Evolutionary conservation across 2,113 vertebrate genomes (phyloP), one percentile per base, ranked within the genome.

Genomic region (Cinclus cinclus): DNA sequence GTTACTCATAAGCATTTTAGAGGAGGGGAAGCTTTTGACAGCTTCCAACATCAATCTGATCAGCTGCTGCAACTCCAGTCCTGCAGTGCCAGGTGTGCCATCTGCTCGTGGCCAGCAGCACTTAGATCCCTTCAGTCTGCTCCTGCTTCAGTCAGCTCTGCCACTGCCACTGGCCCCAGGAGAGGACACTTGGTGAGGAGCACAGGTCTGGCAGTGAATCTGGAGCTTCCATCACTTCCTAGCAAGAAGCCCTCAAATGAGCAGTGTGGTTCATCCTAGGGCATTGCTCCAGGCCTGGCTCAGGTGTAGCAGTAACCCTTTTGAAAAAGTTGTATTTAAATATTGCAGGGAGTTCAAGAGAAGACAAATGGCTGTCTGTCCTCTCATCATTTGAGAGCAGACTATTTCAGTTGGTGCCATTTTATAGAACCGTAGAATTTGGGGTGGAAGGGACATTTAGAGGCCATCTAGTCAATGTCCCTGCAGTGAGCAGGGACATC

Each of bases 201-300:
- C 65, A 10, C 0, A 0, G 6, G 16, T 63, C 42, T 77, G 5
- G 55, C 2, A 0, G 1, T 13, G 42, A 22, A 59, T 39, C 25
- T 82, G 33, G 16, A 30, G 28, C 55, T 85, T 60, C 24, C 37
- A 28, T 50, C 16, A 1, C 37, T 59, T 30, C 23, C 35, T 35
- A 44, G 30, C 0, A 2, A 63, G 47, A 11, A 12, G 3, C 8
- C 30, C 35, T 78, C 69, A 23, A 2, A n/a, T 47, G 8, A 33
- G 41, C 44, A 23, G 5, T 4, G 1, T 50, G 8, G 24, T 21
- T 85, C 8, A 31, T 79, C 39, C 33, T 7, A 13, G 25, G 22
- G 30, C 37, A 33, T 71, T 6, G 7, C 25, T 82, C 18, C 21
- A 20, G 20, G 33, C 47, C 42, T 78, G 28, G 9, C 60, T 78